Conservation (phyloP, 2,113 vertebrate species). For the Epinephelus moara region DNA sequence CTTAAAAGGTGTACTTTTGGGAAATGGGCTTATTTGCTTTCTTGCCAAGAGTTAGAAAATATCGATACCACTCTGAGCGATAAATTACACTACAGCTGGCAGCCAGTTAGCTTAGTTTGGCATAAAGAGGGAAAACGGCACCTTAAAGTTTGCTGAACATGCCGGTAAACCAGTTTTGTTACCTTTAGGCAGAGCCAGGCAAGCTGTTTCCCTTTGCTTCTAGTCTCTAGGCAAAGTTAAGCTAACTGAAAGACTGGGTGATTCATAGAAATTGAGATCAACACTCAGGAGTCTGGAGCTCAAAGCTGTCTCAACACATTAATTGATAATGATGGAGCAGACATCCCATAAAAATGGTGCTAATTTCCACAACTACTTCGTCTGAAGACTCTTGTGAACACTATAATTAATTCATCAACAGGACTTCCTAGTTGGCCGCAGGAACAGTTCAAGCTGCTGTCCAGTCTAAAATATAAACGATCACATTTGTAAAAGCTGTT, state of each 20-base stretch:
- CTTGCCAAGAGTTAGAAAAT: not conserved
- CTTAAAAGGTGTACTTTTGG: not conserved
- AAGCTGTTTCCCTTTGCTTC: not conserved
- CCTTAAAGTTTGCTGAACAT: not conserved
- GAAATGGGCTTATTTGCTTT: not conserved
- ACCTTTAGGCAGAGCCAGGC: no score
- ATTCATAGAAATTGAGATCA: not conserved
- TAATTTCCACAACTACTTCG: not conserved
- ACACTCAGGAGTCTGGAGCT: not conserved
- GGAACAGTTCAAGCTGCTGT: not conserved
- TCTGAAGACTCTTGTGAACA: not conserved
- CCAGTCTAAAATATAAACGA: not conserved
- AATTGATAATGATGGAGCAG: not conserved
- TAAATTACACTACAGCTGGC: no score
- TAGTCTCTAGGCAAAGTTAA: not conserved
- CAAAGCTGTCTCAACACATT: not conserved
- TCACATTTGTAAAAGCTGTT: slow-evolving; percentile 4
- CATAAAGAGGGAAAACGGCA: no score
- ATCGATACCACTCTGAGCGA: no score
- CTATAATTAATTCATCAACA: not conserved
- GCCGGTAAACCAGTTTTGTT: no score
- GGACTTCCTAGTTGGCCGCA: not conserved
- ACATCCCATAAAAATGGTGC: not conserved
- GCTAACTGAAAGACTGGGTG: no score
- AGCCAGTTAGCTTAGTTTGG: not conserved